Conservation (phyloP, 2,113 vertebrate species). For the Rhinogobius similis region DNA sequence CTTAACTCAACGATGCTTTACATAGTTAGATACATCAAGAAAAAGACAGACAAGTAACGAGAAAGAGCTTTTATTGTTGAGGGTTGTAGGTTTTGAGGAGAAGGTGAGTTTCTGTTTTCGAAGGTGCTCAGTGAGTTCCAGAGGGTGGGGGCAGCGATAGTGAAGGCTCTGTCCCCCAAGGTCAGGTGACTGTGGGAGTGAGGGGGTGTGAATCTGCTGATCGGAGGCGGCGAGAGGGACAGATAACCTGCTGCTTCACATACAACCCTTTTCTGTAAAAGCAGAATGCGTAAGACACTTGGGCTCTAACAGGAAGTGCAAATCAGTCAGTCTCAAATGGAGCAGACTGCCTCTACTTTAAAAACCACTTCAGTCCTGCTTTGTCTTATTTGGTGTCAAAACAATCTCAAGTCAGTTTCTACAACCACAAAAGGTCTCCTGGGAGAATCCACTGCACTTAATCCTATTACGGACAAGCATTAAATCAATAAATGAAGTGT, state of each 20-base stretch:
- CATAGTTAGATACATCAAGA: no score
- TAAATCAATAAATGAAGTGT: constrained; percentile 25
- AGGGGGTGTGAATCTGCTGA: no score
- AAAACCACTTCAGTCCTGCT: background rate
- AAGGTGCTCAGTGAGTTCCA: no score
- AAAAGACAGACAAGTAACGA: no score
- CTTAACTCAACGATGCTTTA: no score
- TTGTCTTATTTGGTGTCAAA: background rate
- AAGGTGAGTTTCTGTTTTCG: no score
- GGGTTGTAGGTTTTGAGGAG: no score
- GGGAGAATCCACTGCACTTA: background rate
- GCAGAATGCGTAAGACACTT: background rate
- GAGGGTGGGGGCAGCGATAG: no score
- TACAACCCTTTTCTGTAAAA: background rate
- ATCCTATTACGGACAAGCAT: background rate
- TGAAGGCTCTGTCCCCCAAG: no score
- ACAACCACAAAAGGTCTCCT: background rate
- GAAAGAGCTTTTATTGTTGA: no score
- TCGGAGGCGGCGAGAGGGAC: no score
- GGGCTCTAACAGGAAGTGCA: constrained; percentile 21
- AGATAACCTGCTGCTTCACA: background rate
- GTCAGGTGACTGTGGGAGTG: no score
- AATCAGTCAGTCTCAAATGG: constrained; percentile 20
- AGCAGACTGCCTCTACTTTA: background rate
- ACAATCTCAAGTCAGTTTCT: background rate